Evolutionary conservation across 35 echinoderm and acorn worm species (phyloP), one percentile per base, ranked within the genome.

Genomic region (Heliocidaris tuberculata): DNA sequence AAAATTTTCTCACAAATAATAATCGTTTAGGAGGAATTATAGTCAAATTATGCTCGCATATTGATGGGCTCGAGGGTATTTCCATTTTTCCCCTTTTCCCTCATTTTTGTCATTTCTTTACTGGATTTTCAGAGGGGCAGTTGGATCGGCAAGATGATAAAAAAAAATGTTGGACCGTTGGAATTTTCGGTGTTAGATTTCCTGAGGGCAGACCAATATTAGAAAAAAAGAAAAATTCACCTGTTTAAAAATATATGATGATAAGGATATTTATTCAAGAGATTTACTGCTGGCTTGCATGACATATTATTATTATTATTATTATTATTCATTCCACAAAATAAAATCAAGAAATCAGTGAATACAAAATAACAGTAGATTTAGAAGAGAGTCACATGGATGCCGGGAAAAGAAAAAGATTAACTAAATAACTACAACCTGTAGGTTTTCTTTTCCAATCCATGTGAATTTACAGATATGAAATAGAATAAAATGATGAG

Each of bases 11-110:
- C 65, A 78, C 65, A 78, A 89, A 89, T 89, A 32, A 89, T 89
- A 32, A 89, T 89, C 87, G 31, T 89, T 89, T 32, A 89, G 87
- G 47, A 30, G 87, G 87, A 89, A 89, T 89, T 89, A 89, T 47
- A 89, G 87, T 48, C 87, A 89, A 89, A 89, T 89, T 89, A 89
- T 89, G 87, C 87, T 89, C 87, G 35, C 87, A 89, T 48, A 89
- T 89, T 89, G 47, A 19, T n/a, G 31, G 47, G 31, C 87, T 27
- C 31, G 9, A 89, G 87, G 87, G 31, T 32, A 13, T 32, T 89
- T 89, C 31, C 47, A 78, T 78, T 78, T 70, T 78, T 78, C 65
- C 65, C 65, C 17, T 78, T 78, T 19, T 7, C 65, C 17, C 65
- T 78, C 65, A 6, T 27, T 78, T 78, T 78, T 78, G 19, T 71